Evolutionary conservation across 2,888 invertebrate genomes (phyloP).

Genomic region (Zygogramma bicolorata): DNA sequence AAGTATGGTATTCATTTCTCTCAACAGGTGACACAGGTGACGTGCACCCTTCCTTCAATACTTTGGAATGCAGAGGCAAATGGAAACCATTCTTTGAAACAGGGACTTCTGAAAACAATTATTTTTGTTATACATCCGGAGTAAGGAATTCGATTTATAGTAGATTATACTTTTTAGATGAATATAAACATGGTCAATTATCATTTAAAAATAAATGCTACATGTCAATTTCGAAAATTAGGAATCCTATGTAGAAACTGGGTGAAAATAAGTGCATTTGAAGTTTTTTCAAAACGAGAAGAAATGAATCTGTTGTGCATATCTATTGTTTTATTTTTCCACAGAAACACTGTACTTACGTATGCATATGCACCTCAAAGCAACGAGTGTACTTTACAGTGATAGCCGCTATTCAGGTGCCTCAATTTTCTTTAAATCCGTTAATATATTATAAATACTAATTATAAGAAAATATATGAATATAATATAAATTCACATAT

Average conservation of each 20-base stretch:
- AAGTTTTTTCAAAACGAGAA: conserved; percentile 30
- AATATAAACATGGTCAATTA: conserved; percentile 55
- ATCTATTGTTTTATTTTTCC: conserved; percentile 50
- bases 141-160: conserved; percentile 46
- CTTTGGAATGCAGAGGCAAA: too few relatives aligned
- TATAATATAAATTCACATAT: conserved; percentile 65
- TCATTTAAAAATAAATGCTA: conserved; percentile 44
- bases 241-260: background rate
- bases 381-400: conserved; percentile 61
- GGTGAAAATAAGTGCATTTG: conserved; percentile 33
- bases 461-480: conserved; percentile 65
- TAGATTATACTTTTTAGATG: conserved; percentile 47
- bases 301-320: conserved; percentile 50
- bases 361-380: conserved; percentile 55
- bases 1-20: too few relatives aligned
- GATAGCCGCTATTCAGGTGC: conserved; percentile 65
- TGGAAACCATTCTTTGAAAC: too few relatives aligned
- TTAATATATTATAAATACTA: conserved; percentile 64
- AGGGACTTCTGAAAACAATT: conserved; percentile 20
- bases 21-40: too few relatives aligned
- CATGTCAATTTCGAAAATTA: conserved; percentile 36
- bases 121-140: conserved; percentile 37
- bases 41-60: too few relatives aligned
- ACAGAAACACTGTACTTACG: conserved; percentile 56
- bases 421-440: conserved; percentile 64